These are phyloP conservation scores for Microplitis demolitor DNA, from an alignment of 1,140 invertebrate genomes.

Conservation along the genomic window DNA sequence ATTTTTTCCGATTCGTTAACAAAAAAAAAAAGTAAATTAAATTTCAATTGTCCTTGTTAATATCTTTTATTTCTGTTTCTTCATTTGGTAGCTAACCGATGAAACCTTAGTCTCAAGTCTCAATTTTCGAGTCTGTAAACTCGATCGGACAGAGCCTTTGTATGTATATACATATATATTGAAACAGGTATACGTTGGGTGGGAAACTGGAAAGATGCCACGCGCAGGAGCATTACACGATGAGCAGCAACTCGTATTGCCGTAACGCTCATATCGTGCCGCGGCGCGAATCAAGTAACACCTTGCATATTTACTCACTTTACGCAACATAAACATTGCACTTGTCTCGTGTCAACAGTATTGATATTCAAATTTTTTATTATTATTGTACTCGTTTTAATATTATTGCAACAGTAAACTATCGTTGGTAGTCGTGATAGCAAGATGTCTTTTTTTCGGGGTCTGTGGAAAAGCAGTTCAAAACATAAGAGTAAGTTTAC, in stretches of 20 bases:
- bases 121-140: neutral
- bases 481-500: conserved; percentile 74
- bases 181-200: neutral
- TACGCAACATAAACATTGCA: neutral
- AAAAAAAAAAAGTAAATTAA: no score
- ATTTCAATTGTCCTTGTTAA: no score
- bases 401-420: neutral
- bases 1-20: no score
- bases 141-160: neutral
- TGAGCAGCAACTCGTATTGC: neutral
- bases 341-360: neutral
- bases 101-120: neutral
- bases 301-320: neutral
- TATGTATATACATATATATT: neutral
- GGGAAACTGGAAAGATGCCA: conserved; percentile 11
- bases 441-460: conserved; percentile 66
- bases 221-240: conserved; percentile 7
- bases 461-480: conserved; percentile 70
- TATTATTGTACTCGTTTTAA: neutral
- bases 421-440: neutral
- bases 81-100: no score
- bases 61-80: no score
- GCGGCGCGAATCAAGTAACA: conserved; percentile 21
- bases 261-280: conserved; percentile 30
- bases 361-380: neutral